These are phyloP conservation scores for Sthenelais limicola DNA, from an alignment of 2,888 invertebrate species.

Conservation along the genomic window DNA sequence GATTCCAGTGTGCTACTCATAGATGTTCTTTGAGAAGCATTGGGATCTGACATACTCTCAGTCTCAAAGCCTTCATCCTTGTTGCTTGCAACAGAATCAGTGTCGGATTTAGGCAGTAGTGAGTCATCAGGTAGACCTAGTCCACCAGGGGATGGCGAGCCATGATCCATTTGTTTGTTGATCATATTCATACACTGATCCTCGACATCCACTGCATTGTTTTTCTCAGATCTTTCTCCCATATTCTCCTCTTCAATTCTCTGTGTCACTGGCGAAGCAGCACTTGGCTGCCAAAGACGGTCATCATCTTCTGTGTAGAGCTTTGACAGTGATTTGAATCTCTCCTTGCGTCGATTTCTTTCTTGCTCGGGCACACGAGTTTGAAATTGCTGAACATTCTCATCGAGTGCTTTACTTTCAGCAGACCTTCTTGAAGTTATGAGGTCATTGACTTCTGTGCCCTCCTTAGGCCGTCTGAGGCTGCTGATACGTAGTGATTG, in stretches of 20 bases:
- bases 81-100: conserved; percentile 40
- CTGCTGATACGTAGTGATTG: conserved; percentile 29
- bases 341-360: conserved; percentile 18
- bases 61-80: conserved; percentile 70
- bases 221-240: no score
- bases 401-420: conserved; percentile 38
- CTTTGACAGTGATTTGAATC: conserved; percentile 39
- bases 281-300: not conserved
- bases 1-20: conserved; percentile 69
- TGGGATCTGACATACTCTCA: conserved; percentile 62
- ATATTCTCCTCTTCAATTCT: no score
- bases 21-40: conserved; percentile 68
- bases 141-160: conserved; percentile 36
- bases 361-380: conserved; percentile 5
- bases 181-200: no score
- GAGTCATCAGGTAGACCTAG: conserved; percentile 26
- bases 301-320: conserved; percentile 26
- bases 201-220: no score
- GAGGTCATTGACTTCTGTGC: conserved; percentile 10
- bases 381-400: conserved; percentile 46
- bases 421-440: conserved; percentile 24
- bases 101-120: conserved; percentile 43
- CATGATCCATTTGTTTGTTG: no score
- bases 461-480: conserved; percentile 17
- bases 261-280: no score